Percentiles rank a stretch among this genome's conserved stretches.
Evolutionary conservation across 1,140 invertebrate species (phyloP).

Genomic region (Zaprionus taronus): DNA sequence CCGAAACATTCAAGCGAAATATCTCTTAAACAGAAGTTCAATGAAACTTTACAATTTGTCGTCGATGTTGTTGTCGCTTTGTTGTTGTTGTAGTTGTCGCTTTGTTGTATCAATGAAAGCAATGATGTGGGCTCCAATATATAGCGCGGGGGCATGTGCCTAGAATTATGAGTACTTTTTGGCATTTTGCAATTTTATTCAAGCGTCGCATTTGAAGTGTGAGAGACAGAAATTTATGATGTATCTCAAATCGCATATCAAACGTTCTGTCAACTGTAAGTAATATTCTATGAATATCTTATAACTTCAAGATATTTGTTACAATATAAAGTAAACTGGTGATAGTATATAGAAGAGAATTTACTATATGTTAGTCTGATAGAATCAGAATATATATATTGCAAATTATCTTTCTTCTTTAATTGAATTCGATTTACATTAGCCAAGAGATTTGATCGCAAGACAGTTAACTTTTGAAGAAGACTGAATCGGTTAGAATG

Average conservation of each 20-base stretch:
- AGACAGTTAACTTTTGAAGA: no score
- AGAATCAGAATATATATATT: no score
- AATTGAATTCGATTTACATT: no score
- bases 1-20: conserved; percentile 54
- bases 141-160: conserved; percentile 26
- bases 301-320: no score
- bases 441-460: no score
- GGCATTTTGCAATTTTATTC: conserved; percentile 6
- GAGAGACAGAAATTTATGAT: neutral
- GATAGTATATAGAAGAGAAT: no score
- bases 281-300: neutral
- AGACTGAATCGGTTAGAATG: no score
- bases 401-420: no score
- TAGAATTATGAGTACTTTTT: conserved; percentile 37
- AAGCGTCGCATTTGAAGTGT: neutral
- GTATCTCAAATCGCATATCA: neutral
- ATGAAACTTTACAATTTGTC: conserved; percentile 56
- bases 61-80: conserved; percentile 15
- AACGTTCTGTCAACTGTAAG: neutral
- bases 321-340: no score
- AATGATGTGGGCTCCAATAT: conserved; percentile 12
- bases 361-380: no score
- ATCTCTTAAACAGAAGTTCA: conserved; percentile 57
- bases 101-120: conserved; percentile 5
- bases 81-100: neutral